These are phyloP conservation scores for Eilema sororculum DNA, from an alignment of 2,888 invertebrate genomes.

Conservation along the genomic window DNA sequence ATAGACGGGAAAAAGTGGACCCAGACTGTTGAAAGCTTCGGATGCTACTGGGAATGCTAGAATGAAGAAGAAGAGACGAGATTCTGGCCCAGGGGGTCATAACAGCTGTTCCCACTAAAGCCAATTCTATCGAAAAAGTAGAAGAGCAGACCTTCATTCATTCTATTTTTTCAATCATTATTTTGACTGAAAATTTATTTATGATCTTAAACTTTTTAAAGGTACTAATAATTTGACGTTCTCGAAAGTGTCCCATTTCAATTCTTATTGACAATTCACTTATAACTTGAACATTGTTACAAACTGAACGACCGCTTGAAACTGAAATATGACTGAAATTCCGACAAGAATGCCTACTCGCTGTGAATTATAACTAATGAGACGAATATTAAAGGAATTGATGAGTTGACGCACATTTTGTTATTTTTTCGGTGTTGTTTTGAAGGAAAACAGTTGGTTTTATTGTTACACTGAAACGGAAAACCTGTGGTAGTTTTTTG, in stretches of 20 bases:
- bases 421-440: conserved; percentile 49
- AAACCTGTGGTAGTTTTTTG: not conserved
- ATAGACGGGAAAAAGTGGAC: too few species aligned
- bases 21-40: too few species aligned
- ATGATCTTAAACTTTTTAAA: too few species aligned
- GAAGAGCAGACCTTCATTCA: too few species aligned
- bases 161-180: too few species aligned
- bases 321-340: conserved; percentile 79
- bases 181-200: too few species aligned
- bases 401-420: conserved; percentile 52
- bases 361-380: conserved; percentile 79
- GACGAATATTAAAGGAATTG: conserved; percentile 75
- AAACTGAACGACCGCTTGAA: conserved; percentile 74
- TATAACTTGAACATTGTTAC: conserved; percentile 50
- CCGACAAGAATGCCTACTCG: conserved; percentile 74
- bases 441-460: conserved; percentile 29
- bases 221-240: not conserved
- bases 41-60: too few species aligned
- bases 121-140: too few species aligned
- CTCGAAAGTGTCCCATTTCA: not conserved
- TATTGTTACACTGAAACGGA: not conserved
- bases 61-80: too few species aligned
- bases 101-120: too few species aligned
- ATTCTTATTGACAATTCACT: conserved; percentile 20
- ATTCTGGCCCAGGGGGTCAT: too few species aligned